Evolutionary conservation across 2,888 invertebrate species (phyloP).

Genomic region (Idaea dimidiata): DNA sequence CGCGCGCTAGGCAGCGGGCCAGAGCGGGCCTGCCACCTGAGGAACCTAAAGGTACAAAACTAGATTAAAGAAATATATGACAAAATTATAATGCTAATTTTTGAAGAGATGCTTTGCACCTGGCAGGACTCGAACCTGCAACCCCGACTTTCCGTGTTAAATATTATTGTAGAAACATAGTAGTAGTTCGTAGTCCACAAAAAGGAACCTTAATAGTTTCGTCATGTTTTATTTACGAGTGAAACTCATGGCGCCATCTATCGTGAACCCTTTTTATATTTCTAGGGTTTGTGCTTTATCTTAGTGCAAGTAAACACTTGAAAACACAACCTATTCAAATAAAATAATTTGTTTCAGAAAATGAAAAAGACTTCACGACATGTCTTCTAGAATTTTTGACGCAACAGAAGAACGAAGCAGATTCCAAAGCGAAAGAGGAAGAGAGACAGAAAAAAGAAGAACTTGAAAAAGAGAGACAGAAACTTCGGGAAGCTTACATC

Average conservation of each 20-base stretch:
- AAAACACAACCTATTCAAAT: not conserved
- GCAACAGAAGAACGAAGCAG: conserved; percentile 72
- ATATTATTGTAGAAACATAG: too few species aligned
- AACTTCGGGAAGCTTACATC: conserved; percentile 77
- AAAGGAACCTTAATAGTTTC: too few species aligned
- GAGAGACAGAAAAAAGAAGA: conserved; percentile 62
- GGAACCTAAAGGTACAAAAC: conserved; percentile 68
- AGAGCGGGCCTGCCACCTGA: conserved; percentile 87
- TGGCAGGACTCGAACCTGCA: too few species aligned
- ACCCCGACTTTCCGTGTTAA: too few species aligned
- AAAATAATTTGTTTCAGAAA: conserved; percentile 41
- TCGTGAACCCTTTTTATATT: too few species aligned
- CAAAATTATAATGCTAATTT: too few species aligned
- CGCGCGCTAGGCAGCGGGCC: conserved; percentile 86
- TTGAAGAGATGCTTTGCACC: too few species aligned
- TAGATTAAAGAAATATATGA: not conserved
- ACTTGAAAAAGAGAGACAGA: conserved; percentile 72
- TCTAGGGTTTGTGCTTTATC: too few species aligned
- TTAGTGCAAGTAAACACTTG: too few species aligned
- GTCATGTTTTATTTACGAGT: too few species aligned
- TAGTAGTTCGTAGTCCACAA: too few species aligned
- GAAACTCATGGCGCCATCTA: too few species aligned
- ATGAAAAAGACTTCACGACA: conserved; percentile 63
- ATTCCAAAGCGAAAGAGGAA: conserved; percentile 65
- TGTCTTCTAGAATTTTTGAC: conserved; percentile 68